Evolutionary conservation across 2,797 vertebrate genomes (phyloP).

Genomic region (Semaprochilodus insignis): DNA sequence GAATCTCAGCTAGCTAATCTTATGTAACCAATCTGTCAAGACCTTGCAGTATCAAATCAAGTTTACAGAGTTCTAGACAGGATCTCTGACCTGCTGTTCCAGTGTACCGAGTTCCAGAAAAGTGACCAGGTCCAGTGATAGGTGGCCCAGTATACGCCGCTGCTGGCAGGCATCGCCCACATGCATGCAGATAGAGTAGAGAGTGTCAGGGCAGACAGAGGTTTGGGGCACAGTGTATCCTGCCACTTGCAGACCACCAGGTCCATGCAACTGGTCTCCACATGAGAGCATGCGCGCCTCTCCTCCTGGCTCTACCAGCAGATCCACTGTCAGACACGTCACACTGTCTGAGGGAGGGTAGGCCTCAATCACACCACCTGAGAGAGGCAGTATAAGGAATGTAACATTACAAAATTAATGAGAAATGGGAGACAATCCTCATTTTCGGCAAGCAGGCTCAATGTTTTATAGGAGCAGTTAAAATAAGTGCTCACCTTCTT

Average conservation of each 20-base stretch:
- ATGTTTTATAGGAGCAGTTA: background rate
- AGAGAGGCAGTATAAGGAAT: background rate
- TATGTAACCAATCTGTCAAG: background rate
- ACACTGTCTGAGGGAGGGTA: conserved; percentile 80
- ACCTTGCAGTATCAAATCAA: background rate
- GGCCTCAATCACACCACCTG: conserved; percentile 91
- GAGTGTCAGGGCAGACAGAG: conserved; percentile 79
- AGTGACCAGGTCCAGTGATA: conserved; percentile 87
- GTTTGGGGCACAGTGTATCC: conserved; percentile 85
- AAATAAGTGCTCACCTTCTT: conserved; percentile 81
- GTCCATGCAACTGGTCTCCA: conserved; percentile 86
- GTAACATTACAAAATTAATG: background rate
- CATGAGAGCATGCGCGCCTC: conserved; percentile 81
- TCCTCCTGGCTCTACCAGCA: conserved; percentile 87
- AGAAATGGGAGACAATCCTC: background rate
- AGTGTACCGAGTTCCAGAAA: conserved; percentile 77
- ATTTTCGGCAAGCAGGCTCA: background rate
- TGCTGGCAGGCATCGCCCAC: conserved; percentile 83
- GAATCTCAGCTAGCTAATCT: background rate
- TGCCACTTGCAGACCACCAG: conserved; percentile 75
- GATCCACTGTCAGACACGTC: conserved; percentile 86
- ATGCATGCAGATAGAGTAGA: conserved; percentile 77
- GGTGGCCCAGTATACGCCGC: conserved; percentile 80
- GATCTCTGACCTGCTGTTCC: conserved; percentile 85
- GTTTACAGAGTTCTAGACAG: background rate